Base-by-base conservation (phyloP, 2,113 vertebrate species). In the Pelusios castaneus region DNA sequence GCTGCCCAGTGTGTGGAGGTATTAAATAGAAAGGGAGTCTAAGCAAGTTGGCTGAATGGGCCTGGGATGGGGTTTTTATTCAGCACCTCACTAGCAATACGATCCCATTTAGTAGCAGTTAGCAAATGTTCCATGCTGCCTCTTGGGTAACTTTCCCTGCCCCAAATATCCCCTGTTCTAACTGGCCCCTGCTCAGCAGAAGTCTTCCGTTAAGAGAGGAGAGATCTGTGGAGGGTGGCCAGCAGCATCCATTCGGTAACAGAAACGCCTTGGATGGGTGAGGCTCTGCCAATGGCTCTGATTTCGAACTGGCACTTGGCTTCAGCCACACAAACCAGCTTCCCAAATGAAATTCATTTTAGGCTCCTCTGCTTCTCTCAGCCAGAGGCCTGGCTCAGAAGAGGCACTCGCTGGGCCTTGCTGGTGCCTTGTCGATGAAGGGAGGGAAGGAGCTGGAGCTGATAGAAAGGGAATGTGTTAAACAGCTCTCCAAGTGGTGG, bases 391-490 rank as follows among this genome's bases (percentile, higher is more conserved):
- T 14, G 2, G 2, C 43, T 5, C 2, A 10, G 8, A 5, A 47
- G 67, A 9, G 17, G 34, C 34, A n/a, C 34, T 8, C 34, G 16
- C 34, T n/a, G 27, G 29, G n/a, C 1, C 0, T 1, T 2, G 52
- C 45, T 2, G 0, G 6, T 8, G 17, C n/a, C 38, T 29, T 4
- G 22, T 11, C 6, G 0, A 2, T 45, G 47, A 17, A 19, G 38
- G 24, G 5, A 0, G 0, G 24, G 25, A 21, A 9, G 6, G 31
- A 7, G 0, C 1, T 2, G 6, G 11, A 11, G 38, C 87, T 11
- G 6, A 38, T 5, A n/a, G 0, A 0, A 38, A 25, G 8, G 4
- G 0, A 25, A 6, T 29, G n/a, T 27, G 34, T 47, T 43, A 0
- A 0, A 5, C 8, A 0, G 2, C 3, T 21, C 19, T 49, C 43